Evolutionary conservation across 2,113 vertebrate genomes (phyloP), one percentile per base, ranked within the genome.

Genomic region (Naja naja): DNA sequence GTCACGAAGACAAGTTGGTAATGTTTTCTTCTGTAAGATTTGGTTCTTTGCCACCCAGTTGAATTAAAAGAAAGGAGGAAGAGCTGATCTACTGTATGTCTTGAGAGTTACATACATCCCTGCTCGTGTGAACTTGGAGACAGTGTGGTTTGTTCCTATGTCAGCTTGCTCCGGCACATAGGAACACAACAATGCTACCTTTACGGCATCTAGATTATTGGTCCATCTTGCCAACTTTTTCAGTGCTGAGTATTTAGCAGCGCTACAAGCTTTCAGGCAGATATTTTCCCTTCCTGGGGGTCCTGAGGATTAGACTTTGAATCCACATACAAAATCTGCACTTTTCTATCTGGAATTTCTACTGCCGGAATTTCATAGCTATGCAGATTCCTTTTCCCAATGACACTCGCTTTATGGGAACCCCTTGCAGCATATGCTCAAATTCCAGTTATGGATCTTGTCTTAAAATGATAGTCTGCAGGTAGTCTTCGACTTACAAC

Each of bases 1-100:
- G 97, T 98, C 97, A 97, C 92, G 94, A 97, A 98, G 97, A 98
- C 97, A 97, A 98, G 95, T 97, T 96, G 97, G 96, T 98, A 96
- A 97, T 95, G 94, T 97, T 97, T 97, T 97, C 94, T 96, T 93
- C 96, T 96, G 93, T 96, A 97, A 95, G 49, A 95, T 96, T 95
- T 97, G 96, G 94, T 96, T 96, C 96, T 97, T 92, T 94, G n/a
- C 96, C 95, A 96, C 95, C 94, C 96, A 95, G 93, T 95, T 97
- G 95, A 97, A 96, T 96, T 97, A 96, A 92, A 30, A 85, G 95
- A 95, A 97, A 94, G n/a, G 25, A 87, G 39, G 81, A 86, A 93
- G 47, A 87, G 81, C 88, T 49, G 93, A 87, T 95, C 95, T 91
- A 69, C 30, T 69, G 64, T 5, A 93, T 94, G 96, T 95, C 95